A percentile compares a stretch with the other conserved stretches of the same genome.
phyloP scores from a whole-genome alignment of 2,797 vertebrate species.

The Chlorospingus flavigularis region DNA sequence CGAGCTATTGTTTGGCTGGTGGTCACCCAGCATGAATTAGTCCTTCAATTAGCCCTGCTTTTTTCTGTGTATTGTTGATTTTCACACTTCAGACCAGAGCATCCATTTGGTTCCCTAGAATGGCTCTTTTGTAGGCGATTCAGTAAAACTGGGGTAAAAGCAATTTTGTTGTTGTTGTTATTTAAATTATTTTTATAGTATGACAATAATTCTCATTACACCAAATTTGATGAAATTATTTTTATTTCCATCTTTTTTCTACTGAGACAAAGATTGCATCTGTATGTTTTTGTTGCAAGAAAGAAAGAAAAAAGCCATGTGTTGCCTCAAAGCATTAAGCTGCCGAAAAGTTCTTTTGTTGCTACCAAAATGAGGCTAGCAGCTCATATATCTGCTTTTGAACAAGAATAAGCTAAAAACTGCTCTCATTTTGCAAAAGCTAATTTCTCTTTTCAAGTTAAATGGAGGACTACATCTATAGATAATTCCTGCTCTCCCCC shows the following conservation, averaged over 20 bases:
- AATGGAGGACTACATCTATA: conserved; percentile 5
- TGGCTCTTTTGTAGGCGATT: neutral
- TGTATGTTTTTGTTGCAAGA: conserved; percentile 52
- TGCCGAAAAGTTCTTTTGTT: conserved; percentile 55
- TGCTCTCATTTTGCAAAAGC: conserved; percentile 38
- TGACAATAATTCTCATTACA: conserved; percentile 50
- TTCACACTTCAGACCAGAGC: neutral
- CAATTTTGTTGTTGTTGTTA: conserved; percentile 36
- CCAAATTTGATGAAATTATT: conserved; percentile 48
- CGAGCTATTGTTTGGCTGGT: neutral
- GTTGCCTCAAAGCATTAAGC: conserved; percentile 58
- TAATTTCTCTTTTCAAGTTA: conserved; percentile 60
- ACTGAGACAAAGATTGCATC: conserved; percentile 58
- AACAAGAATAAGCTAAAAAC: conserved; percentile 50
- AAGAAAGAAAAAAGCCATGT: conserved; percentile 53
- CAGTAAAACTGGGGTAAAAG: conserved; percentile 6
- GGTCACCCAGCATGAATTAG: conserved; percentile 11
- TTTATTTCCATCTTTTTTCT: conserved; percentile 43
- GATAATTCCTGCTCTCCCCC: neutral
- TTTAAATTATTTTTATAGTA: conserved; percentile 56
- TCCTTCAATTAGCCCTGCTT: neutral
- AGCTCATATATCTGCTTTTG: conserved; percentile 43
- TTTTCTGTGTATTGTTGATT: neutral
- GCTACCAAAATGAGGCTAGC: conserved; percentile 39
- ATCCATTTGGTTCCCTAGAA: neutral